Evolutionary conservation across 2,888 invertebrate species (phyloP), one percentile per base, ranked within the genome.

Genomic region (Hoplodrina ambigua): DNA sequence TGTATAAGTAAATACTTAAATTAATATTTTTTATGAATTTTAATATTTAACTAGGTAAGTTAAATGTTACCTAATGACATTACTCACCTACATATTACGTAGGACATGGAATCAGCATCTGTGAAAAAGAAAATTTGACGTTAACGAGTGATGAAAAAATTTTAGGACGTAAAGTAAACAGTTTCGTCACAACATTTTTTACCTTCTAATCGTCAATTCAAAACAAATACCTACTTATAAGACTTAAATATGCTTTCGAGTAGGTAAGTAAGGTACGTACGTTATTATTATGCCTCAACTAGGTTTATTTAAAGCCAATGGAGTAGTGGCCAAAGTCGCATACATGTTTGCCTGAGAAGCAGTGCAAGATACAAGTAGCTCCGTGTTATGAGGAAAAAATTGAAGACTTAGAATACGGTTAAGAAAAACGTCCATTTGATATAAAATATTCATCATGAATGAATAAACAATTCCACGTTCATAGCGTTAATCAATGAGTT

Each of bases 401-500:
- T 69, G 0, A 75, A 77, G 65, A 70, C 53, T 72, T 68, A 81
- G 85, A 86, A 87, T 86, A 86, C 85, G 85, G 85, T 86, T 87
- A 89, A 89, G 87, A 90, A 91, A 91, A 92, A 91, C 87, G 85
- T 90, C 86, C 82, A 89, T 92, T 92, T 92, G 83, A 91, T 91
- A 94, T 93, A 93, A 93, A 93, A 94, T 94, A 94, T 94, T 92
- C 90, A 93, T 93, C 90, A 93, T 95, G 95, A 96, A 96, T 95
- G 96, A 95, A 95, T 94, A 94, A 94, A 94, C 94, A 95, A 95
- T 94, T 95, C 93, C 92, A 94, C 94, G 95, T 94, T 94, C 94
- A 94, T 95, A 94, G 93, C 94, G 94, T 95, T 94, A 95, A 96
- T 96, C 95, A 96, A 96, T 96, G 95, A 95, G 93, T 95, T 93